Evolutionary conservation across 2,797 vertebrate species (phyloP).

Genomic region (Craterocephalus amniculus): DNA sequence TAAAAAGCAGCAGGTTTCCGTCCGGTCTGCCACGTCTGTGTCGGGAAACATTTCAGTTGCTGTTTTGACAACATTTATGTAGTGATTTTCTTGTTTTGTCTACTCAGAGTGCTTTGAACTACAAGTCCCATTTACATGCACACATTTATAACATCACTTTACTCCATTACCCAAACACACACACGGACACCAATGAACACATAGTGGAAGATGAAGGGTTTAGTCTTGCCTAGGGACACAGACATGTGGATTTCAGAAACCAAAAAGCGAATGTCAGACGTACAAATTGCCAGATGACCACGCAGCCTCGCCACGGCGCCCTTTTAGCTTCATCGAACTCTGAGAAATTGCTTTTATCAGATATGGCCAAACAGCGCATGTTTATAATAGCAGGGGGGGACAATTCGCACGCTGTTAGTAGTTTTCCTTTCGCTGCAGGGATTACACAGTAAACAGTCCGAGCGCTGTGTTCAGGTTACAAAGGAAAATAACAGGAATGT

Average conservation of each 20-base stretch:
- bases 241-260: neutral
- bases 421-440: slow-evolving; percentile 11
- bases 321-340: neutral
- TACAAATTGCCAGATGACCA: neutral
- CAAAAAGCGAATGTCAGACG: neutral
- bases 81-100: neutral
- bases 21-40: too few species aligned
- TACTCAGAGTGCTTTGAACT: neutral
- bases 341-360: neutral
- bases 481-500: slow-evolving; percentile 1
- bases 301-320: neutral
- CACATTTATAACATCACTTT: neutral
- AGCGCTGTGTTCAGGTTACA: slow-evolving; percentile 14
- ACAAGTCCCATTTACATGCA: neutral
- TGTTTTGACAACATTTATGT: neutral
- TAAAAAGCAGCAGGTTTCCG: neutral
- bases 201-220: neutral
- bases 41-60: neutral
- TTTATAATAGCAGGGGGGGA: neutral
- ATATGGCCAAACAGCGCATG: neutral
- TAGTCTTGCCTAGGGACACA: neutral
- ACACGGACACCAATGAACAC: neutral
- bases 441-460: slow-evolving; percentile 7
- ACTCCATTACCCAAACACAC: neutral
- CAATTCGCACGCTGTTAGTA: neutral